Conservation (phyloP, 2,888 invertebrate species). For the Dryobota labecula region DNA sequence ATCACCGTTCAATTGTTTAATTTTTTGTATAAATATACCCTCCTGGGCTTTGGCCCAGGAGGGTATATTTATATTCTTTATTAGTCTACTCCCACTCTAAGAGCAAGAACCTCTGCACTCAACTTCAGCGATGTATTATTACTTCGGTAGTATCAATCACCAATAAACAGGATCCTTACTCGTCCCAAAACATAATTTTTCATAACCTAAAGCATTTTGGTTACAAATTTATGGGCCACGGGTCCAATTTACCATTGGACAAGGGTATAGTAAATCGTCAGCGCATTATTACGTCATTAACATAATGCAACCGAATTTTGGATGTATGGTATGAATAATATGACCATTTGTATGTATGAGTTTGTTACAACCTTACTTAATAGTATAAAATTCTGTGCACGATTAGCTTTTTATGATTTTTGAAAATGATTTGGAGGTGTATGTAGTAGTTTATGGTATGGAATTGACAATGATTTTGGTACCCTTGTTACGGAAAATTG, state of each 20-base stretch:
- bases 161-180: constrained; percentile 59
- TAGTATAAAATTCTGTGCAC: constrained; percentile 50
- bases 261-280: constrained; percentile 75
- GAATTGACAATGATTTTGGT: neutral
- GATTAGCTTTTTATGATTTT: constrained; percentile 21
- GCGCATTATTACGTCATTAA: constrained; percentile 86
- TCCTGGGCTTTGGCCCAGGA: too few relatives aligned
- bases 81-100: constrained; percentile 23
- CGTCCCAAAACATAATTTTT: constrained; percentile 69
- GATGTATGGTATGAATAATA: constrained; percentile 77
- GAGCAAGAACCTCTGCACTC: constrained; percentile 46
- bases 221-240: constrained; percentile 65
- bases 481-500: neutral
- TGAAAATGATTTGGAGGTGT: neutral
- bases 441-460: neutral
- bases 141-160: constrained; percentile 51
- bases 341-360: constrained; percentile 79
- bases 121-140: constrained; percentile 39
- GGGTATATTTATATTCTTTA: constrained; percentile 27
- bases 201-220: constrained; percentile 64
- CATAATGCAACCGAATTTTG: constrained; percentile 85
- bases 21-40: too few relatives aligned
- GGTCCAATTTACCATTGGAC: constrained; percentile 74
- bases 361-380: constrained; percentile 52
- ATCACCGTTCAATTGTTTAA: too few relatives aligned